Evolutionary conservation across 1,140 invertebrate genomes (phyloP), one percentile per base, ranked within the genome.

Genomic region (Heliconius congener): DNA sequence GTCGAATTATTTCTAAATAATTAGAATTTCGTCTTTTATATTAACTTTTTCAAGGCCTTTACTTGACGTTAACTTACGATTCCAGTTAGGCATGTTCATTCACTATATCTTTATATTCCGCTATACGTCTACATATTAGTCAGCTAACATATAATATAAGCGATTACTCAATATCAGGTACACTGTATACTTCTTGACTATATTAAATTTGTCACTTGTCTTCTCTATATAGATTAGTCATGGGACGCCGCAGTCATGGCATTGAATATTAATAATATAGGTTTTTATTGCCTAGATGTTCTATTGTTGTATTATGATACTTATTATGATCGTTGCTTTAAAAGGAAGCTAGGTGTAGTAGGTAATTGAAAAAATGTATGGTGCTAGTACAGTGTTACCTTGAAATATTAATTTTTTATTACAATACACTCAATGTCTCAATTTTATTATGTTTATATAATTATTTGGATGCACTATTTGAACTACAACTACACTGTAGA

Each of bases 221-320:
- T 60, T 60, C 60, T 66, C 23, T 66, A 66, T 66, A 66, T 66
- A 80, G 74, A 80, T 80, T 80, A 80, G 78, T 80, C 74, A 80
- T 74, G 74, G 72, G 46, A 70, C 78, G 42, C 39, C 57, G 74
- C n/a, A 39, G 73, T 71, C 76, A 72, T 60, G 66, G 78, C 57
- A 74, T 46, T 30, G 73, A 80, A 76, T 80, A 80, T 71, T 76
- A 80, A 76, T 80, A 55, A 50, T 39, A 57, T 76, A 27, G 73
- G 37, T 46, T 74, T 74, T 74, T 46, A 55, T 72, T 72, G 8
- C 46, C 19, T 55, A 55, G 60, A 46, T 66, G 73, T 19, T 30
- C 78, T 70, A 66, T 74, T 74, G 73, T 55, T 66, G 60, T 66
- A 30, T 23, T 23, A 23, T 23, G 23, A 23, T 66, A 66, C 19